Percentiles rank a stretch among this genome's conserved stretches.
phyloP scores from a whole-genome alignment of 1,140 invertebrate species.

The Coenobita brevimanus region DNA sequence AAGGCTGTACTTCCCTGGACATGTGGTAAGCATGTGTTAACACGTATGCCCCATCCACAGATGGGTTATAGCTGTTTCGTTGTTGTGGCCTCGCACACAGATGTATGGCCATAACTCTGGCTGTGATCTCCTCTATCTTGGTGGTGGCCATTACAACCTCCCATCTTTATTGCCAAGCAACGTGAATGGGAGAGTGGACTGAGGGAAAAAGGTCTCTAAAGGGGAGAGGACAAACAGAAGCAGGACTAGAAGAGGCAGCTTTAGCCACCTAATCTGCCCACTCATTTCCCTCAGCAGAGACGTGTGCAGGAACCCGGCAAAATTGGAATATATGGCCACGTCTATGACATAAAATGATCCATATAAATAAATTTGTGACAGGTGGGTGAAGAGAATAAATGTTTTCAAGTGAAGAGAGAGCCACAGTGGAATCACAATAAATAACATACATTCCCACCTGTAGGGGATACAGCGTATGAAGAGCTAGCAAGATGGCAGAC shows the following conservation, averaged over 20 bases:
- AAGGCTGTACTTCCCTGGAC: not conserved
- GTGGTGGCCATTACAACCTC: not conserved
- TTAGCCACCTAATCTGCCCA: not conserved
- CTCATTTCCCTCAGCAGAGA: not conserved
- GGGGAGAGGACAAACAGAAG: not conserved
- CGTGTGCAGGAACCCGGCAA: conserved; percentile 4
- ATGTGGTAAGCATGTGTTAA: not conserved
- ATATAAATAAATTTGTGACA: not conserved
- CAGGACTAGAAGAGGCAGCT: not conserved
- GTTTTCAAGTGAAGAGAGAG: not conserved
- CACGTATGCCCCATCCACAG: not conserved
- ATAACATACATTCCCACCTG: not conserved
- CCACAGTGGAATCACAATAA: not conserved
- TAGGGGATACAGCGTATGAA: not conserved
- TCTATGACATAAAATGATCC: not conserved
- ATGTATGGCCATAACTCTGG: not conserved
- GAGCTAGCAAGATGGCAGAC: not conserved
- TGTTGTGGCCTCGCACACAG: not conserved
- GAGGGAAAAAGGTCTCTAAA: not conserved
- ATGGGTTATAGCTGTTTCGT: too few species aligned
- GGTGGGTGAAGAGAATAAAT: not conserved
- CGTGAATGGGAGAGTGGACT: not conserved
- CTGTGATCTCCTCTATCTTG: not conserved
- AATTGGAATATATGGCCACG: not conserved
- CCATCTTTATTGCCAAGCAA: not conserved